These are phyloP conservation scores for Ondatra zibethicus DNA, from an alignment of 2,113 vertebrate genomes.

Conservation along the genomic window DNA sequence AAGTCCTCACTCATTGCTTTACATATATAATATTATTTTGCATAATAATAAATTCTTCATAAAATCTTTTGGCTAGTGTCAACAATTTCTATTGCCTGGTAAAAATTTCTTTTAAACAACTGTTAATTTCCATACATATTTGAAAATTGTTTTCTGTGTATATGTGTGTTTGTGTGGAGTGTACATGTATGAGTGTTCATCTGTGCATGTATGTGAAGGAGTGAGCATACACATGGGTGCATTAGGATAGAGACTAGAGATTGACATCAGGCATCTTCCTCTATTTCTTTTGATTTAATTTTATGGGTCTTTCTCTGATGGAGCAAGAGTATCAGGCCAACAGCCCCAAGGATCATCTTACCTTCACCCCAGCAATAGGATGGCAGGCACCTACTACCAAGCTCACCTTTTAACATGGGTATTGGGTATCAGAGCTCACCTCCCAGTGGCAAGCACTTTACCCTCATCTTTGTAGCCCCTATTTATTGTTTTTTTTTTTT, in stretches of 20 bases:
- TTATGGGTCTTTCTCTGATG: neutral
- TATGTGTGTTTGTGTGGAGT: neutral
- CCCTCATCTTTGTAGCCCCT: neutral
- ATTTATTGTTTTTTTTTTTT: neutral
- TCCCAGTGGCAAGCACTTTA: neutral
- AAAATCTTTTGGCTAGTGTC: neutral
- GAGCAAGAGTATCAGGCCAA: too few species aligned
- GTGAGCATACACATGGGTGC: too few species aligned
- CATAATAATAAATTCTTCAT: neutral
- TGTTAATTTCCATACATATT: neutral
- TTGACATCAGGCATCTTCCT: neutral
- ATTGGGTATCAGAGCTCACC: neutral
- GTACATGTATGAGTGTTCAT: neutral
- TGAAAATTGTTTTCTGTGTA: neutral
- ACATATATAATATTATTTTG: neutral
- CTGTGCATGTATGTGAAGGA: neutral
- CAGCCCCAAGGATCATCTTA: neutral
- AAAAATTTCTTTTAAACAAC: neutral
- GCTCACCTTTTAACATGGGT: neutral
- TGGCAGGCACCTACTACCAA: neutral
- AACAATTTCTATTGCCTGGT: neutral
- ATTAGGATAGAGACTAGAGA: neutral
- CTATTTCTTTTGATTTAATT: neutral
- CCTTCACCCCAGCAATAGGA: neutral
- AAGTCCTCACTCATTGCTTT: neutral